Evolutionary conservation across 2,113 vertebrate genomes (phyloP).

Genomic region (Anarhynchus alexandrinus): DNA sequence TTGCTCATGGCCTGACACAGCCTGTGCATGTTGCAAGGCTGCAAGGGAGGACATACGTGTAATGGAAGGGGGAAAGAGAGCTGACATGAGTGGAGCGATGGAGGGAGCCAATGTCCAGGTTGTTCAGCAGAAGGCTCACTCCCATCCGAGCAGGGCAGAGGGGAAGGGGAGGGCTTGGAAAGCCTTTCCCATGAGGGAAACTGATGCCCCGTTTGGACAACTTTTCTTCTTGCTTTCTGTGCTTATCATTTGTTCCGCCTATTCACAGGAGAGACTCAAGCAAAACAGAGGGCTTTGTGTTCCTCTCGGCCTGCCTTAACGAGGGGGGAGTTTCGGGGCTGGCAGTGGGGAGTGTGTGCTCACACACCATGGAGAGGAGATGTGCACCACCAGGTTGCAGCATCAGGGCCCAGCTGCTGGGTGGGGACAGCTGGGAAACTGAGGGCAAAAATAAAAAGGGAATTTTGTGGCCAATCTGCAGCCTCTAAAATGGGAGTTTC

Average conservation of each 20-base stretch:
- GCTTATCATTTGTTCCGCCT: conserved; percentile 45
- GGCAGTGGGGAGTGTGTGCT: background rate
- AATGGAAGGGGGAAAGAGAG: background rate
- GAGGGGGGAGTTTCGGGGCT: conserved; percentile 35
- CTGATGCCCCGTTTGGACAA: conserved; percentile 13
- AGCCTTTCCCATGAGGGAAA: conserved; percentile 36
- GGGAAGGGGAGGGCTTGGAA: conserved; percentile 45
- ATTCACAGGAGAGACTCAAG: conserved; percentile 51
- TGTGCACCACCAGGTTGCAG: background rate
- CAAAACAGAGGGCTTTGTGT: conserved; percentile 40
- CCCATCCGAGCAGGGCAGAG: conserved; percentile 38
- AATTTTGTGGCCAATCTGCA: accelerated
- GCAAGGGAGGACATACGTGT: background rate
- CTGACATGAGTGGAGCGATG: background rate
- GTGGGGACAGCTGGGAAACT: background rate
- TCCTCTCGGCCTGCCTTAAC: background rate
- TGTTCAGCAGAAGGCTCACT: background rate
- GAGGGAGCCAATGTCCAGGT: background rate
- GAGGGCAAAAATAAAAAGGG: background rate
- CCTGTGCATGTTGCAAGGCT: background rate
- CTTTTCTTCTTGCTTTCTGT: conserved; percentile 17
- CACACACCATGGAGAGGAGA: conserved; percentile 11
- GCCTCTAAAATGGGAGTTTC: background rate
- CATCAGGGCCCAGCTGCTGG: background rate
- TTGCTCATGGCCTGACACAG: background rate